These are phyloP conservation scores for Liposcelis brunnea DNA, from an alignment of 2,888 invertebrate genomes.

Conservation along the genomic window DNA sequence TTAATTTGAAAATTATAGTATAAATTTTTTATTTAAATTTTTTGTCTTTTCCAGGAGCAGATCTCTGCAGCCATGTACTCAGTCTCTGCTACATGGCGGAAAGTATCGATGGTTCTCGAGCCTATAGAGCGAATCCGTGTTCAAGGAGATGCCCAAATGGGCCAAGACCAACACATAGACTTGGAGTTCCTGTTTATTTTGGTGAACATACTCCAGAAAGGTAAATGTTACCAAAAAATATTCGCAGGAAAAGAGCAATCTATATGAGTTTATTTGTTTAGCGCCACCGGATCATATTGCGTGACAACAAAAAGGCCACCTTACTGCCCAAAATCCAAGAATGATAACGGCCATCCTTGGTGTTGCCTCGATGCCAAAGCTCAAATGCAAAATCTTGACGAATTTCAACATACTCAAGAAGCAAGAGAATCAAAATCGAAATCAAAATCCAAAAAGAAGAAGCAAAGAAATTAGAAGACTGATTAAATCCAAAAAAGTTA, in stretches of 20 bases:
- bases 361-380: conserved; percentile 36
- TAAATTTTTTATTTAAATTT: too few species aligned
- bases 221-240: conserved; percentile 25
- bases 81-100: conserved; percentile 64
- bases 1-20: conserved; percentile 2
- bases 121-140: conserved; percentile 47
- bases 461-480: too few species aligned
- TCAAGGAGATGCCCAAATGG: conserved; percentile 47
- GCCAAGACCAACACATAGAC: conserved; percentile 33
- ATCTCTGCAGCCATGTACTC: conserved; percentile 66
- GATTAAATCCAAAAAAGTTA: too few species aligned
- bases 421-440: too few species aligned
- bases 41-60: conserved; percentile 38
- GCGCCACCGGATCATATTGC: conserved; percentile 53
- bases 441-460: too few species aligned
- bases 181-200: conserved; percentile 41
- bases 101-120: conserved; percentile 38
- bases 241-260: conserved; percentile 7
- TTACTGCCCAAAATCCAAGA: conserved; percentile 42
- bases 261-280: conserved; percentile 21
- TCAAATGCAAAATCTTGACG: neutral
- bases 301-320: conserved; percentile 44
- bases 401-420: too few species aligned
- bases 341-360: conserved; percentile 41
- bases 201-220: conserved; percentile 55